Conservation (phyloP, 2,888 invertebrate species). For the Synanthedon andrenaeformis region DNA sequence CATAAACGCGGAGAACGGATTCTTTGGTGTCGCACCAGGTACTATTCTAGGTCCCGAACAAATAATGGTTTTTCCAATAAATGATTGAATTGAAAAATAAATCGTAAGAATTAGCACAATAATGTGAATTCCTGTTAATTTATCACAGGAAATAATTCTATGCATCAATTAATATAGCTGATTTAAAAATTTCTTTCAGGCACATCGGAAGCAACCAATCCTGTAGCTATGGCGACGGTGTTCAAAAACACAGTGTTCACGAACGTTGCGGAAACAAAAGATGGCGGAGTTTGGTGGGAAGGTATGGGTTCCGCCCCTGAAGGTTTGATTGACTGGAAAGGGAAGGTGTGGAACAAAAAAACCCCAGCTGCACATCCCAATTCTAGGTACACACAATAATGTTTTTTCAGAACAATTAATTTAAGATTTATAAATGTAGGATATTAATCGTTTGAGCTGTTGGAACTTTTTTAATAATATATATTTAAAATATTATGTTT, state of each 20-base stretch:
- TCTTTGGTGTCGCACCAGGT: constrained; percentile 99
- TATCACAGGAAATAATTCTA: too few relatives aligned
- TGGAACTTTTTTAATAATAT: too few relatives aligned
- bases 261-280: constrained; percentile 94
- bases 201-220: constrained; percentile 92
- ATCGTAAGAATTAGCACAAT: too few relatives aligned
- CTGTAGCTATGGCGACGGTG: constrained; percentile 95
- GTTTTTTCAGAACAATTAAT: too few relatives aligned
- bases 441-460: too few relatives aligned
- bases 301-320: constrained; percentile 84
- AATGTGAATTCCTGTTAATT: too few relatives aligned
- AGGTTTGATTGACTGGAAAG: constrained; percentile 85
- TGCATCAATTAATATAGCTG: too few relatives aligned
- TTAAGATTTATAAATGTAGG: too few relatives aligned
- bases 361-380: constrained; percentile 97
- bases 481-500: too few relatives aligned
- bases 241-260: constrained; percentile 96
- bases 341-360: constrained; percentile 80
- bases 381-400: constrained; percentile 75
- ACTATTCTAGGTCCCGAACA: too few relatives aligned
- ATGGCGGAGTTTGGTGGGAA: constrained; percentile 99
- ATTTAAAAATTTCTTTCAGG: constrained; percentile 40
- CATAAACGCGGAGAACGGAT: constrained; percentile 98
- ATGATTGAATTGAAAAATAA: too few relatives aligned
- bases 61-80: too few relatives aligned